phyloP scores from a whole-genome alignment of 2,797 vertebrate species.

The Sebastes oblongus region DNA sequence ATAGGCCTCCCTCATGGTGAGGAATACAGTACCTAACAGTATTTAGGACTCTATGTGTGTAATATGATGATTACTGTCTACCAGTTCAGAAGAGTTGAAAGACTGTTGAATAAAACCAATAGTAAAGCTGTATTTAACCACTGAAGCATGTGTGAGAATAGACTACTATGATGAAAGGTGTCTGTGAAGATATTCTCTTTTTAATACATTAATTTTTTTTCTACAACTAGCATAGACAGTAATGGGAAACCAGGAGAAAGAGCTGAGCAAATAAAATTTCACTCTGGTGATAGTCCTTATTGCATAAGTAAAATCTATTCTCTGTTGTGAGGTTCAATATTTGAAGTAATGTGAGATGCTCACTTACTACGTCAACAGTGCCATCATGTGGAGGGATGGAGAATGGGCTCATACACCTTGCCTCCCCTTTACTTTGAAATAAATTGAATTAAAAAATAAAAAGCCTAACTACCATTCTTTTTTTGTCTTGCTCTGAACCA shows the following conservation, averaged over 20 bases:
- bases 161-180: neutral
- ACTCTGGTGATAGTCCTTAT: neutral
- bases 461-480: neutral
- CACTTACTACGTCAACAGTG: constrained; percentile 29
- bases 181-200: neutral
- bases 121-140: neutral
- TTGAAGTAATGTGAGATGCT: neutral
- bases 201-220: neutral
- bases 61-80: neutral
- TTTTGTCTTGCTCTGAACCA: neutral
- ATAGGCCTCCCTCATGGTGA: neutral
- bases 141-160: neutral
- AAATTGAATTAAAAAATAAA: neutral
- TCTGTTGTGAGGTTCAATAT: neutral
- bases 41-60: neutral
- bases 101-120: neutral
- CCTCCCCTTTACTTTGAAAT: neutral
- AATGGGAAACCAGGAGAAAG: neutral
- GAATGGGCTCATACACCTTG: neutral
- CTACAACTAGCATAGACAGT: neutral
- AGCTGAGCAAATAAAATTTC: neutral
- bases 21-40: neutral
- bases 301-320: neutral
- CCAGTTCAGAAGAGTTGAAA: neutral
- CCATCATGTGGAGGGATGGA: constrained; percentile 58